Percentiles rank a stretch among this genome's conserved stretches.
Conservation (phyloP, 1,140 invertebrate genomes). For the Leptestheria dahalacensis region DNA sequence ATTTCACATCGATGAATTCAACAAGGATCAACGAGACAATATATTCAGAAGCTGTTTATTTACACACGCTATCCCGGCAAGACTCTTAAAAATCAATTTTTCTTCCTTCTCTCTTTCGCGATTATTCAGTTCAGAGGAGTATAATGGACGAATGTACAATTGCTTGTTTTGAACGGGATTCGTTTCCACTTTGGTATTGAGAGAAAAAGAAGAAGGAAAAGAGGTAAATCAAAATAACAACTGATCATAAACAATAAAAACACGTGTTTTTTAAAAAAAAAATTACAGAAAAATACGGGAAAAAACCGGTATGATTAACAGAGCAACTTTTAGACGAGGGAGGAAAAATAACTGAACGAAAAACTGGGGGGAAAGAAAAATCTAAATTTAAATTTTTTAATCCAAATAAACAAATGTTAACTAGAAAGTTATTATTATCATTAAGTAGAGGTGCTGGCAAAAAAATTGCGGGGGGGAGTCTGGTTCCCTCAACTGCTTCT, state of each 20-base stretch:
- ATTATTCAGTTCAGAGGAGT: too few species aligned
- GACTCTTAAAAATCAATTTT: too few species aligned
- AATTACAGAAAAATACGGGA: background rate
- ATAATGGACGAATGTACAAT: too few species aligned
- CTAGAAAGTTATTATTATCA: background rate
- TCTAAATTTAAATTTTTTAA: background rate
- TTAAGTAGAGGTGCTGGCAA: background rate
- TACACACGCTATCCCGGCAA: background rate
- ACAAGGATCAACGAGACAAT: too few species aligned
- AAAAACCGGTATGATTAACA: slow-evolving; percentile 1
- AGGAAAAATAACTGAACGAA: slow-evolving; percentile 1
- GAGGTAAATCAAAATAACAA: background rate
- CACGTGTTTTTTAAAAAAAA: background rate
- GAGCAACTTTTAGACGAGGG: background rate
- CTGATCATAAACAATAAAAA: background rate
- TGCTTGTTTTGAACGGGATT: background rate
- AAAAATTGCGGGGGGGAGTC: background rate
- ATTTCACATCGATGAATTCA: too few species aligned
- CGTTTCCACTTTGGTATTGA: background rate
- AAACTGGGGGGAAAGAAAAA: slow-evolving; percentile 2
- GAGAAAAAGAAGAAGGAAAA: background rate
- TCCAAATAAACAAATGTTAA: background rate
- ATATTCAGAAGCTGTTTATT: background rate
- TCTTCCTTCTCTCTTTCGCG: too few species aligned
- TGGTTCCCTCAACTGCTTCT: background rate